These are phyloP conservation scores for Chaunax sp. DNA, from an alignment of 2,797 vertebrate genomes.

Conservation along the genomic window DNA sequence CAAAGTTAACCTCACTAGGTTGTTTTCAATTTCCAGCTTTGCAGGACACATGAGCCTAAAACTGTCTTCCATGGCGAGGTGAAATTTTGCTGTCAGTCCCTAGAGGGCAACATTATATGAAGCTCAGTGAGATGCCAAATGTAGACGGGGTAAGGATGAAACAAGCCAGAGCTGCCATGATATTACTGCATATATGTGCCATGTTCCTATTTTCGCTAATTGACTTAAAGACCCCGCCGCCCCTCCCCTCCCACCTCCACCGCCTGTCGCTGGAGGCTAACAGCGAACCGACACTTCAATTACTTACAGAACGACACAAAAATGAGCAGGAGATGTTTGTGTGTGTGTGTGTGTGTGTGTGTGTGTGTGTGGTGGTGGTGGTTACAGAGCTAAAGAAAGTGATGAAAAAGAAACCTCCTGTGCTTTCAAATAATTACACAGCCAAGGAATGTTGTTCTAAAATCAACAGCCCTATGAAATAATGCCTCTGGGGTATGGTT, in stretches of 20 bases:
- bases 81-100: constrained; percentile 35
- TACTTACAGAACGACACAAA: constrained; percentile 62
- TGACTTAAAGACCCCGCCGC: constrained; percentile 54
- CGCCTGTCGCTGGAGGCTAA: constrained; percentile 51
- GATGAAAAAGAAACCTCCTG: constrained; percentile 64
- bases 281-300: constrained; percentile 64
- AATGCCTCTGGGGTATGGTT: constrained; percentile 57
- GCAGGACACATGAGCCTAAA: constrained; percentile 12
- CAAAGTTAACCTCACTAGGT: constrained; percentile 14
- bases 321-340: constrained; percentile 52
- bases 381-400: constrained; percentile 44
- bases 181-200: constrained; percentile 46
- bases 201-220: constrained; percentile 62
- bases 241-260: constrained; percentile 32
- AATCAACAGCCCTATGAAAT: constrained; percentile 68
- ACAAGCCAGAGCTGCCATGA: constrained; percentile 31
- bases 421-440: constrained; percentile 77
- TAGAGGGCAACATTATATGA: constrained; percentile 48
- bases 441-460: constrained; percentile 72
- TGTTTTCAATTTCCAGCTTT: constrained; percentile 1
- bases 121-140: constrained; percentile 26
- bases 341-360: constrained; percentile 18
- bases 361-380: constrained; percentile 7
- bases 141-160: constrained; percentile 17
- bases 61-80: constrained; percentile 7